Percentiles rank a stretch among this genome's conserved stretches.
phyloP scores from a whole-genome alignment of 2,888 invertebrate genomes.

The Lasioglossum zephyrum region DNA sequence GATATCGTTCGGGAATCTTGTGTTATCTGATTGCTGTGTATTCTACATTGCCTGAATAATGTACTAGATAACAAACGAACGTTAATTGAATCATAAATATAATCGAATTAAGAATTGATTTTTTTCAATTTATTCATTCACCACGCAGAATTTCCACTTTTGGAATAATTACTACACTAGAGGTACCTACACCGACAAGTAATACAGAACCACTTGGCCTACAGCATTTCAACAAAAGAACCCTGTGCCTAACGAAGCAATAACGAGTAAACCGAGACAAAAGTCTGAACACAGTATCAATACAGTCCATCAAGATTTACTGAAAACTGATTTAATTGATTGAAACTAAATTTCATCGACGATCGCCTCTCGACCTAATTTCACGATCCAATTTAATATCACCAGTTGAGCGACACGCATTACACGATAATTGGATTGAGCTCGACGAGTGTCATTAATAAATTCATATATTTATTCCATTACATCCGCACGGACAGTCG shows the following conservation, averaged over 20 bases:
- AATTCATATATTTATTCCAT: not conserved
- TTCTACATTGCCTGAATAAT: not conserved
- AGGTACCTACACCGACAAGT: not conserved
- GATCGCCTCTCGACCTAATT: slow-evolving; percentile 1
- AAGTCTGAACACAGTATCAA: not conserved
- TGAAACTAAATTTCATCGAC: not conserved
- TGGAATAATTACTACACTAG: not conserved
- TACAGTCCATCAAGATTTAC: not conserved
- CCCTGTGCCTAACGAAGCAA: not conserved
- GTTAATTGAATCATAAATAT: not conserved
- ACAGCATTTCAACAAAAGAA: not conserved
- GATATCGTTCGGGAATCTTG: slow-evolving; percentile 3
- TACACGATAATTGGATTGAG: not conserved
- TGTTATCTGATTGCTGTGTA: not conserved
- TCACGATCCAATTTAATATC: not conserved
- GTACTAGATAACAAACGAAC: not conserved
- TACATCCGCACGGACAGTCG: not conserved
- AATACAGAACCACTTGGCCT: not conserved
- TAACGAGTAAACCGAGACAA: not conserved
- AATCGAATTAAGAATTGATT: not conserved
- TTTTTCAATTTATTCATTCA: not conserved
- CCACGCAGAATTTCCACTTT: not conserved
- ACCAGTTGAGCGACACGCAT: not conserved
- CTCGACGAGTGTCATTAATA: not conserved
- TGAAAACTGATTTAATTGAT: not conserved